phyloP scores from a whole-genome alignment of 2,113 vertebrate species.

The Zootoca vivipara region DNA sequence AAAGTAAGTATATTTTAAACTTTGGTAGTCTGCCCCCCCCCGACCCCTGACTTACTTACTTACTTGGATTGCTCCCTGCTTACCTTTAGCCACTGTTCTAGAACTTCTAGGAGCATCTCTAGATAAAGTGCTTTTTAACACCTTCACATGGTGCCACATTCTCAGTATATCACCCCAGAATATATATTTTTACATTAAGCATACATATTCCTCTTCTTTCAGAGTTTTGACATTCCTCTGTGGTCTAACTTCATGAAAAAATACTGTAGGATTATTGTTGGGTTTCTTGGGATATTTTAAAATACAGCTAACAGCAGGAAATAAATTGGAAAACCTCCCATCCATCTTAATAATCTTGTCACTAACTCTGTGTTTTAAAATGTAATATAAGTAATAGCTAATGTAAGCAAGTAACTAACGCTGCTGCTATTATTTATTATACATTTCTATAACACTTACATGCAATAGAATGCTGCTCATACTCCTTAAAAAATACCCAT shows the following conservation, averaged over 20 bases:
- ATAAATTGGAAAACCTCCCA: neutral
- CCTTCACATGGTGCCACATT: slow-evolving; percentile 13
- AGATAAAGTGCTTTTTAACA: neutral
- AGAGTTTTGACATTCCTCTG: neutral
- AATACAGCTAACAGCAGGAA: slow-evolving; percentile 1
- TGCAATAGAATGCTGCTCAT: neutral
- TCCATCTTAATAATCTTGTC: neutral
- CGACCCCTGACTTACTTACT: neutral
- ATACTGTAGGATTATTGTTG: neutral
- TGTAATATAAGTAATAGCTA: neutral
- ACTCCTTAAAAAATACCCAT: neutral
- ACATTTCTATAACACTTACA: neutral
- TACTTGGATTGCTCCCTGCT: slow-evolving; percentile 40
- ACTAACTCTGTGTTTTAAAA: neutral
- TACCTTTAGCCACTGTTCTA: neutral
- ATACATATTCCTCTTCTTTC: neutral
- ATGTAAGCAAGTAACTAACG: neutral
- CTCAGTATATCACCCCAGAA: neutral
- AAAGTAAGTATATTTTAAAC: slow-evolving; percentile 85
- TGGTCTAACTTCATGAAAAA: neutral
- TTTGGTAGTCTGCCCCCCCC: neutral
- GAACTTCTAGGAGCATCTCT: slow-evolving; percentile 17
- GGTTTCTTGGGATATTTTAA: neutral
- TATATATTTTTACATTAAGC: neutral
- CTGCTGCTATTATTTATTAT: neutral